Evolutionary conservation across 2,113 vertebrate genomes (phyloP).

Genomic region (Callorhinus ursinus): DNA sequence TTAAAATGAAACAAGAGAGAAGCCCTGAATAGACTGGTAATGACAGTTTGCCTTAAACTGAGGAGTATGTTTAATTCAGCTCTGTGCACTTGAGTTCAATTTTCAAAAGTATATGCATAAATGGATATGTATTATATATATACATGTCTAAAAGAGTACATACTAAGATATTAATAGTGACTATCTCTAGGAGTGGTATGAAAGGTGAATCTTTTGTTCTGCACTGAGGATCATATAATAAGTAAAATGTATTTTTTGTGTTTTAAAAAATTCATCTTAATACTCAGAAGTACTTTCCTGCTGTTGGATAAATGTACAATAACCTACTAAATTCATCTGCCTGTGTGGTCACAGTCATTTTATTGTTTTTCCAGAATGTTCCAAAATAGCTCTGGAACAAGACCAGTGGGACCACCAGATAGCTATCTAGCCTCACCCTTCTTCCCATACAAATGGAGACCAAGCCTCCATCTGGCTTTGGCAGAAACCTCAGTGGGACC

Average conservation of each 20-base stretch:
- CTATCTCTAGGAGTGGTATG: conserved; percentile 3
- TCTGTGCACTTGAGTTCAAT: not conserved
- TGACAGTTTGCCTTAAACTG: conserved; percentile 45
- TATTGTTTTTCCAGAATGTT: conserved; percentile 79
- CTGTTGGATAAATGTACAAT: conserved; percentile 62
- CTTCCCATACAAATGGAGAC: conserved; percentile 63
- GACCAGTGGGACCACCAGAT: conserved; percentile 73
- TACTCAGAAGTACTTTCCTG: conserved; percentile 51
- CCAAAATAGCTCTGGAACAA: conserved; percentile 75
- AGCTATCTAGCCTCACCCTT: conserved; percentile 72
- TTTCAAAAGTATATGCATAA: not conserved
- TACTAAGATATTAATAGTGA: not conserved
- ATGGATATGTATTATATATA: not conserved
- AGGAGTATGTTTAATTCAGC: conserved; percentile 22
- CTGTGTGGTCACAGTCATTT: conserved; percentile 78
- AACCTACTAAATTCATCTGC: conserved; percentile 67
- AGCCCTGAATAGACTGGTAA: not conserved
- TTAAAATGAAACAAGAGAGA: conserved; percentile 33
- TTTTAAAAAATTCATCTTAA: conserved; percentile 51
- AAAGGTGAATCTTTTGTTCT: conserved; percentile 53
- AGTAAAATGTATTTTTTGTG: conserved; percentile 5
- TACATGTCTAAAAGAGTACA: conserved; percentile 1
- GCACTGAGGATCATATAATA: not conserved
- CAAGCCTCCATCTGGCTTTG: conserved; percentile 45
- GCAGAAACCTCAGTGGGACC: not conserved